These are phyloP conservation scores for Bombus ignitus DNA, from an alignment of 1,140 invertebrate species.

Conservation along the genomic window DNA sequence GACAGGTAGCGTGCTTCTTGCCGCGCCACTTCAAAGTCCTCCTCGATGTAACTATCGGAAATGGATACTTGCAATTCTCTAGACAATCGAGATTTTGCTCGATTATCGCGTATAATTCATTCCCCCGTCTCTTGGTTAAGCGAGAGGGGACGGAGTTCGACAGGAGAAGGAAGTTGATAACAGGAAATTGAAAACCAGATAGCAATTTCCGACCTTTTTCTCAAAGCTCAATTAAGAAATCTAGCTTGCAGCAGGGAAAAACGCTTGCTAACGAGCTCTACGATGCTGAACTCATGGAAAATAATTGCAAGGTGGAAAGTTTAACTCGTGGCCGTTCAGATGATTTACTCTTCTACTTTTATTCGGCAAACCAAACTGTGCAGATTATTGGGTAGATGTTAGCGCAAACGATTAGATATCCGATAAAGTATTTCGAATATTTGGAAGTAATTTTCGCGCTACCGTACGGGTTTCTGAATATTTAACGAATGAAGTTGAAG, in stretches of 20 bases:
- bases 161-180: conserved; percentile 12
- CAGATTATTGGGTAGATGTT: neutral
- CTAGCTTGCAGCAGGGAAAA: conserved; percentile 1
- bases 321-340: neutral
- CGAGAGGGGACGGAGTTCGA: neutral
- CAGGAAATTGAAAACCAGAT: conserved; percentile 56
- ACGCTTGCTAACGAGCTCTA: conserved; percentile 23
- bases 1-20: conserved; percentile 64
- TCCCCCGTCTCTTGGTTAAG: neutral
- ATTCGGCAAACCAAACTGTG: neutral
- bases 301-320: conserved; percentile 9
- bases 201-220: conserved; percentile 40
- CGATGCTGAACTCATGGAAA: neutral
- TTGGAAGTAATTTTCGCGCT: neutral
- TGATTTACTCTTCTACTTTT: neutral
- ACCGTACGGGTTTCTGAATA: neutral
- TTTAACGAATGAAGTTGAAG: neutral
- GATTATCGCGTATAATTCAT: conserved; percentile 51
- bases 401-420: neutral
- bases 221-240: conserved; percentile 40
- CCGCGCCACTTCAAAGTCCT: conserved; percentile 53
- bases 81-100: conserved; percentile 55
- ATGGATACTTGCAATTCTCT: conserved; percentile 55
- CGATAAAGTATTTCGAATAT: neutral
- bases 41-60: conserved; percentile 44